Base-by-base conservation (phyloP, 2,797 vertebrate species). In the Leucoraja ocellata region DNA sequence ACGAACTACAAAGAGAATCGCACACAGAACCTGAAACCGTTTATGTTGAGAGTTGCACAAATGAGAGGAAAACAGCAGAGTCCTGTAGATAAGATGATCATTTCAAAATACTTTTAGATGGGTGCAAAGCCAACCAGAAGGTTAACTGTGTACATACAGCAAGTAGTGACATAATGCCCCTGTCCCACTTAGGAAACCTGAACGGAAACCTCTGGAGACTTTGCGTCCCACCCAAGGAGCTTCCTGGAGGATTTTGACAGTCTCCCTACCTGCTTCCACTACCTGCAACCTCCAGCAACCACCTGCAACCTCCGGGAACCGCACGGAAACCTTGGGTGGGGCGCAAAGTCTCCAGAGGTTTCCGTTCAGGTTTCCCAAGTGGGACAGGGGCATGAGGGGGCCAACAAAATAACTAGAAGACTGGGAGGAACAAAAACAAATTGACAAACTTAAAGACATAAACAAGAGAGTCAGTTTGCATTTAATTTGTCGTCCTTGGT, bases 381-480 rank as follows among this genome's bases (percentile, higher is more conserved):
- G 32, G 32, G 32, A 32, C 32, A 32, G 32, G 32, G 32, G 32
- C n/a, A 10, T 6, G n/a, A 63, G 28, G 28, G n/a, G 58, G 65
- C 65, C 16, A 68, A 84, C 25, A 84, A 84, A n/a, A n/a, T 25
- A 84, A 61, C 61, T 54, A 14, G 46, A 3, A 84, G 58, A 23
- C 25, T 28, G 58, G 28, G n/a, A 61, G 58, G 28, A 14, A 28
- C n/a, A 84, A 25, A 36, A 46, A 21, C 16, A 28, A 25, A 54
- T 58, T 28, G 11, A 54, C 83, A 61, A 83, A 23, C 39, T 21
- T 39, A 58, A 7, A 80, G 39, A 58, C 14, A 94, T 93, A 94
- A 95, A 94, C 94, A 93, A 95, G 95, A 94, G 94, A 94, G 93
- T 93, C 93, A 94, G 94, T 94, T 95, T 84, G 94, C 93, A 94